Percentiles rank a stretch among this genome's conserved stretches.
Conservation (phyloP, 1,140 invertebrate species). For the Drosophila watanabei region DNA sequence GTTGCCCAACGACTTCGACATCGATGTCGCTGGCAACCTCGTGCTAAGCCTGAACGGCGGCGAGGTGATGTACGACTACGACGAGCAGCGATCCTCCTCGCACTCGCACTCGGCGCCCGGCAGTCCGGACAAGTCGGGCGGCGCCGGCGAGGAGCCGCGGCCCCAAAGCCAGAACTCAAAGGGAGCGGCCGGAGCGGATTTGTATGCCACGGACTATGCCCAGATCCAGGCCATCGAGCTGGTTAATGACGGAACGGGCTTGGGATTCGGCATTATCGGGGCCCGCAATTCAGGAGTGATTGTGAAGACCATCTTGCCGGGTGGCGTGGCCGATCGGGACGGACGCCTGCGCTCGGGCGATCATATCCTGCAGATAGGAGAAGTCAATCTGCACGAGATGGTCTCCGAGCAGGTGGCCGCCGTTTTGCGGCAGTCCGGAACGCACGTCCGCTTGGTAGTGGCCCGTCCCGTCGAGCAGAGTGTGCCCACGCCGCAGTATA, state of each 20-base stretch:
- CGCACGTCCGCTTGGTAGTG: constrained; percentile 96
- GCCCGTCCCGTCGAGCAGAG: constrained; percentile 94
- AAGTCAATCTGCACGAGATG: constrained; percentile 95
- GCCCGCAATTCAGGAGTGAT: constrained; percentile 98
- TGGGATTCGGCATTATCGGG: constrained; percentile 98
- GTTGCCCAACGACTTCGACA: constrained; percentile 96
- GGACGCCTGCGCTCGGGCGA: constrained; percentile 97
- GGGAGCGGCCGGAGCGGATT: constrained; percentile 88
- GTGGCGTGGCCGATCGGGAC: constrained; percentile 97
- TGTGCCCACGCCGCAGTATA: constrained; percentile 72
- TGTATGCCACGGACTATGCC: constrained; percentile 96
- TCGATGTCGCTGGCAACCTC: constrained; percentile 88
- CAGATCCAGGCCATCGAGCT: constrained; percentile 98
- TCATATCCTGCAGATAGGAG: constrained; percentile 98
- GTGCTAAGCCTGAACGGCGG: constrained; percentile 88
- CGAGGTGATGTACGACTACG: constrained; percentile 86
- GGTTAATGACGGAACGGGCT: constrained; percentile 97
- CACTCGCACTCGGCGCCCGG: constrained; percentile 85
- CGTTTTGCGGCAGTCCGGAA: constrained; percentile 97
- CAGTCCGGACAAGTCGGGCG: constrained; percentile 73
- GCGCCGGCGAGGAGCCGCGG: constrained; percentile 86
- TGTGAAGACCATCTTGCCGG: constrained; percentile 98
- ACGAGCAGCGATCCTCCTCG: constrained; percentile 87
- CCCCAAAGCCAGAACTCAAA: constrained; percentile 82
- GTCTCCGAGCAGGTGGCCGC: constrained; percentile 98